Conservation (phyloP, 2,113 vertebrate genomes). For the Apaloderma vittatum region DNA sequence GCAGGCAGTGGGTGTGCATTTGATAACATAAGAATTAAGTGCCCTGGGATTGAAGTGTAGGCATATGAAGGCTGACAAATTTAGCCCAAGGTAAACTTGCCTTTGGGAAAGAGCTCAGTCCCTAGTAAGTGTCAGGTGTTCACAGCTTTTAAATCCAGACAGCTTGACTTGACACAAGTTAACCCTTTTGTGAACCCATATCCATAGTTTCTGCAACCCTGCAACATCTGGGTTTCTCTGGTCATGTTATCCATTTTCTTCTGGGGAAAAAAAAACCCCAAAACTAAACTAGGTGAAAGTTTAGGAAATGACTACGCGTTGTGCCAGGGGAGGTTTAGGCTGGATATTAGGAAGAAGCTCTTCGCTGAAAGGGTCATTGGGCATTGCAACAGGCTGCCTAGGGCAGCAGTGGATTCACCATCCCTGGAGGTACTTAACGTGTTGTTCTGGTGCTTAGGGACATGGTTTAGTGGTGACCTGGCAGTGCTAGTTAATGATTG, state of each 20-base stretch:
- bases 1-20: constrained; percentile 33
- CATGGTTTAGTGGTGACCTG: too few relatives aligned
- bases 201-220: neutral
- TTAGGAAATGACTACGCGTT: too few relatives aligned
- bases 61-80: constrained; percentile 53
- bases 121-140: neutral
- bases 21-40: neutral
- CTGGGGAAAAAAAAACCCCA: neutral
- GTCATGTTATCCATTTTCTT: neutral
- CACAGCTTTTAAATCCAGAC: neutral
- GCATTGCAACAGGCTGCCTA: too few relatives aligned
- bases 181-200: neutral
- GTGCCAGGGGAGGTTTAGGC: too few relatives aligned
- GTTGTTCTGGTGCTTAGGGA: too few relatives aligned
- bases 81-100: constrained; percentile 40
- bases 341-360: too few relatives aligned
- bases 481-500: too few relatives aligned
- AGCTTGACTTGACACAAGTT: neutral
- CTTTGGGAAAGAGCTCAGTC: neutral
- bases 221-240: neutral
- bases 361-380: too few relatives aligned
- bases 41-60: neutral
- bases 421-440: too few relatives aligned
- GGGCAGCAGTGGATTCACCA: too few relatives aligned
- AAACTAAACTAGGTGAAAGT: neutral